Percentiles rank a stretch among this genome's conserved stretches.
Evolutionary conservation across 2,797 vertebrate genomes (phyloP).

Genomic region (Poeciliopsis gracilis): DNA sequence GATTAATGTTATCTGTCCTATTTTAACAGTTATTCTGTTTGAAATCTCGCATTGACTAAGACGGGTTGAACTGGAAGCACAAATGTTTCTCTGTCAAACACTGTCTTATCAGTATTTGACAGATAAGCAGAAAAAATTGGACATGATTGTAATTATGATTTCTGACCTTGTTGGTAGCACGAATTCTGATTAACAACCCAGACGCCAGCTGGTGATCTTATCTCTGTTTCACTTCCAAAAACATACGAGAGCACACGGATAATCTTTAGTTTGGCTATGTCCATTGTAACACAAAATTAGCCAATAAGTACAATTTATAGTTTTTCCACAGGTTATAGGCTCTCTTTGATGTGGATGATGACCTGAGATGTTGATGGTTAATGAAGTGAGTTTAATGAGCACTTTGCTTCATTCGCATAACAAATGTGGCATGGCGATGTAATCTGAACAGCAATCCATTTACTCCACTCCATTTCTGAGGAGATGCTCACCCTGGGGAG

Average conservation of each 20-base stretch:
- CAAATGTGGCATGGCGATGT: conserved; percentile 6
- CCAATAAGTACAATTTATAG: background rate
- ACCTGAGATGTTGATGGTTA: conserved; percentile 1
- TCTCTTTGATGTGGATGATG: background rate
- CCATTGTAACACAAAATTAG: background rate
- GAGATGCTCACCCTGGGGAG: conserved; percentile 23
- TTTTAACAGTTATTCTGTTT: background rate
- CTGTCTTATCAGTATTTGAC: conserved; percentile 7
- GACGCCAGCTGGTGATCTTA: conserved; percentile 3
- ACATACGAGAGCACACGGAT: background rate
- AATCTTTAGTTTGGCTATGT: conserved; percentile 8
- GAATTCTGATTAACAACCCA: background rate
- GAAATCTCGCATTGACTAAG: background rate
- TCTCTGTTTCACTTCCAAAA: background rate
- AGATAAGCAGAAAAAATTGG: background rate
- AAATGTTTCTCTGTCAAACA: background rate
- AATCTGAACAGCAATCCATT: conserved; percentile 26
- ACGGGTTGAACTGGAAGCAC: background rate
- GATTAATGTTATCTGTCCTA: background rate
- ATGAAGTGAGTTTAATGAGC: conserved; percentile 1
- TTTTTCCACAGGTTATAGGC: conserved; percentile 2
- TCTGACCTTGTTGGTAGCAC: background rate
- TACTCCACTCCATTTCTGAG: conserved; percentile 7
- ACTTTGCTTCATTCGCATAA: conserved; percentile 12
- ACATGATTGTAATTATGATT: background rate